Base-by-base conservation (phyloP, 2,888 invertebrate species). In the Xestobium rufovillosum region DNA sequence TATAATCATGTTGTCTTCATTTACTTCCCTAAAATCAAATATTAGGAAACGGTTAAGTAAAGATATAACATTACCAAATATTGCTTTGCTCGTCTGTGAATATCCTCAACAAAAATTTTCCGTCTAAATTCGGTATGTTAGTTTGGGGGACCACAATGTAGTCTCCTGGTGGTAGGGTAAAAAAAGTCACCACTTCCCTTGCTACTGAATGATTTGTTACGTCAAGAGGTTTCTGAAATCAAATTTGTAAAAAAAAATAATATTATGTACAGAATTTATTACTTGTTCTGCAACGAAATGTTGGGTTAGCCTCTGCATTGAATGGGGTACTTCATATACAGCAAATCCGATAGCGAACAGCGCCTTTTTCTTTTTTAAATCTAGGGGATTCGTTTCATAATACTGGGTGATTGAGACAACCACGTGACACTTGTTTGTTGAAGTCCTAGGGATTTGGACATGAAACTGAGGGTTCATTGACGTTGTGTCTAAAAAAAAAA, bases 111-210 rank as follows among this genome's bases (percentile, higher is more conserved):
- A 83, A 69, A 65, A 83, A 84, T 63, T 76, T 76, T 41, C 78
- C 79, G 58, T 80, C 80, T 43, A 75, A 68, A 66, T 79, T 75
- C 37, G 80, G 73, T 40, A 73, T 69, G 47, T 77, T 75, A 38
- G 82, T 77, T 67, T 80, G 80, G 40, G 83, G 80, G 48, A 84
- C 76, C 36, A 82, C 77, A 37, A 83, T 73, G 61, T 83, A 84
- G 57, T 79, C 78, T 2, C 83, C 84, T 6, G 82, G 74, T 30
- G 81, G 80, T 52, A 84, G 67, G 34, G 80, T 77, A 67, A 83
- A 83, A 63, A 82, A 80, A 16, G 80, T 80, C 8, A 76, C 82
- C 30, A 82, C 79, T 66, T 80, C 80, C 48, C 78, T 63, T 3
- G 77, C 74, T 15, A 75, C 63, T 1, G 75, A 75, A 63, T 77